phyloP scores from a whole-genome alignment of 37 sponge, comb jelly and placozoan species.

The Axinella damicornis region DNA sequence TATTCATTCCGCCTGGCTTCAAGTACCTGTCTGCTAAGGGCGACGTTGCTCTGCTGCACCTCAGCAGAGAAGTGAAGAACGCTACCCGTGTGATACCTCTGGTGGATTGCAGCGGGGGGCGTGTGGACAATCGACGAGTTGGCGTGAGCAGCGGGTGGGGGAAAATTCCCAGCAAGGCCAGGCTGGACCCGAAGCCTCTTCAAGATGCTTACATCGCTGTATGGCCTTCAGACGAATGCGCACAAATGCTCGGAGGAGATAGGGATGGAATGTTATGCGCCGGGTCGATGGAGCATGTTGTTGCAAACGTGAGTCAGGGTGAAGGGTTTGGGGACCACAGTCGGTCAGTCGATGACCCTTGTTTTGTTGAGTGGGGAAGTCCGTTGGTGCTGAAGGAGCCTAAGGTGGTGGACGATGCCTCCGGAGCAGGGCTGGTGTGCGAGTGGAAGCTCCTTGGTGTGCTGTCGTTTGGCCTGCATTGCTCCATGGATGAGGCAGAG shows the following conservation, averaged over 20 bases:
- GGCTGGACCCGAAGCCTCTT: background rate
- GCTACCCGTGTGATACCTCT: background rate
- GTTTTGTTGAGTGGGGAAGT: constrained; percentile 7
- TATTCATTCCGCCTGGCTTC: background rate
- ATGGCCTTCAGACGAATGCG: background rate
- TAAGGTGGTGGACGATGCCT: background rate
- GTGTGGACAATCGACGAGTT: background rate
- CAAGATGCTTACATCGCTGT: constrained; percentile 2
- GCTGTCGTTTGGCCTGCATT: constrained; percentile 5
- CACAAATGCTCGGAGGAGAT: background rate
- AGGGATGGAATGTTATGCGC: background rate
- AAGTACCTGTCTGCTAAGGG: background rate
- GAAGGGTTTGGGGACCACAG: no score
- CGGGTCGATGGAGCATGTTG: background rate
- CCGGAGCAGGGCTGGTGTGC: background rate
- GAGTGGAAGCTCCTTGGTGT: constrained; percentile 18
- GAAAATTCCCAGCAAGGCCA: background rate
- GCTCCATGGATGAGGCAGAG: background rate
- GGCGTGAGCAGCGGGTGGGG: constrained; percentile 11
- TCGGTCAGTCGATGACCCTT: background rate
- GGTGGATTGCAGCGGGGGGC: background rate
- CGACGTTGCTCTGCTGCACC: constrained; percentile 14
- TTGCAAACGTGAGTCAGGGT: background rate
- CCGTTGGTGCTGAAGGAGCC: background rate
- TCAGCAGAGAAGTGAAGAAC: background rate